Conservation (phyloP, 2,113 vertebrate species). For the Sebastes schlegelii region DNA sequence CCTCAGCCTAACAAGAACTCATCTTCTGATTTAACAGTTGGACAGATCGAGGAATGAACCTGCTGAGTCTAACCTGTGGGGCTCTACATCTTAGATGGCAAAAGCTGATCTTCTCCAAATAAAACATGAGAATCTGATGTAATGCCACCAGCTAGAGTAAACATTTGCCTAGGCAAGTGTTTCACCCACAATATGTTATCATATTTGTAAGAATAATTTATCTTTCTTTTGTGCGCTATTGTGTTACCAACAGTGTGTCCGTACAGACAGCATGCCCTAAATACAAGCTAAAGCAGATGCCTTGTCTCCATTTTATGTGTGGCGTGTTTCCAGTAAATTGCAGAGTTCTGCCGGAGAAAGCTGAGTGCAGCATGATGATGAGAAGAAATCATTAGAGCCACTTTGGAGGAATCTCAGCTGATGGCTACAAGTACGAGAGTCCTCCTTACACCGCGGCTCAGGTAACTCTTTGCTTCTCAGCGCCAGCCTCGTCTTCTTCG, state of each 20-base stretch:
- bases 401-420: conserved; percentile 49
- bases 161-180: background rate
- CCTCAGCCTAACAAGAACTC: background rate
- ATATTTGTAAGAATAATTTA: background rate
- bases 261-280: background rate
- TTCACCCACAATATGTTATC: background rate
- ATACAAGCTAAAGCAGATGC: background rate
- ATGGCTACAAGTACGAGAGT: conserved; percentile 24
- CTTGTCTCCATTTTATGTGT: background rate
- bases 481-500: background rate
- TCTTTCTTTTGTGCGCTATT: background rate
- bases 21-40: background rate
- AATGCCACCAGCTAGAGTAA: background rate
- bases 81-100: background rate
- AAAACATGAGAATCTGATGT: background rate
- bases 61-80: background rate
- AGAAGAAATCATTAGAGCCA: conserved; percentile 40
- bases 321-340: background rate
- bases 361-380: conserved; percentile 33
- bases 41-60: background rate
- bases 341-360: conserved; percentile 12
- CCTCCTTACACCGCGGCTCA: conserved; percentile 38
- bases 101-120: background rate
- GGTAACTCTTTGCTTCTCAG: background rate
- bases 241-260: background rate